Evolutionary conservation across 2,797 vertebrate species (phyloP).

Genomic region (Pagetopsis macropterus): DNA sequence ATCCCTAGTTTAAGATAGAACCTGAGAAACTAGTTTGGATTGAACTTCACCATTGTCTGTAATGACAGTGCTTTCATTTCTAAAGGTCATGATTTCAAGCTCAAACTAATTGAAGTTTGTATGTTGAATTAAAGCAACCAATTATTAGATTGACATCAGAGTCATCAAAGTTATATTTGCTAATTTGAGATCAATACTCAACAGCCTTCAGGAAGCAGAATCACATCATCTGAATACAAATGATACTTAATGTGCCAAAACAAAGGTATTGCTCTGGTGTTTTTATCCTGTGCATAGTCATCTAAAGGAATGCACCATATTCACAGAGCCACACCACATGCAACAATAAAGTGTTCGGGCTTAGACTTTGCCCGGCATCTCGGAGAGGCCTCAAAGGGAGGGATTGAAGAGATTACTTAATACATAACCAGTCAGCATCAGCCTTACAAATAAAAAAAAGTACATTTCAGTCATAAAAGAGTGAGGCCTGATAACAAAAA

Average conservation of each 20-base stretch:
- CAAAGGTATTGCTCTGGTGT: not conserved
- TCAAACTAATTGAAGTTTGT: constrained; percentile 6
- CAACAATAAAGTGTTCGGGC: constrained; percentile 26
- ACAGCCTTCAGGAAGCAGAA: not conserved
- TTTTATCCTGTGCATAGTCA: not conserved
- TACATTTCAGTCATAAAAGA: not conserved
- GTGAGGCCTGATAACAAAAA: not conserved
- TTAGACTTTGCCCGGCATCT: constrained; percentile 45
- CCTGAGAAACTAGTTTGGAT: constrained; percentile 75
- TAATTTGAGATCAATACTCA: not conserved
- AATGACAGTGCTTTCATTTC: constrained; percentile 20
- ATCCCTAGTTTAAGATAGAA: constrained; percentile 46
- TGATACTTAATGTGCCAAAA: not conserved
- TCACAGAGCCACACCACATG: constrained; percentile 8
- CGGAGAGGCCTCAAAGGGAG: constrained; percentile 14
- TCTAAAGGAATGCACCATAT: not conserved
- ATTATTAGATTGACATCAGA: not conserved
- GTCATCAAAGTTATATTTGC: not conserved
- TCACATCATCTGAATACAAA: not conserved
- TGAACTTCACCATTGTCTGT: constrained; percentile 19
- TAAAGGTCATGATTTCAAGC: constrained; percentile 4
- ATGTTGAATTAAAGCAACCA: not conserved
- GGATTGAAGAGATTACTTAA: constrained; percentile 27
- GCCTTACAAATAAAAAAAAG: not conserved
- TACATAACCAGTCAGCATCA: constrained; percentile 17